Evolutionary conservation across 1,140 invertebrate genomes (phyloP), one percentile per base, ranked within the genome.

Genomic region (Alviniconcha marisindica): DNA sequence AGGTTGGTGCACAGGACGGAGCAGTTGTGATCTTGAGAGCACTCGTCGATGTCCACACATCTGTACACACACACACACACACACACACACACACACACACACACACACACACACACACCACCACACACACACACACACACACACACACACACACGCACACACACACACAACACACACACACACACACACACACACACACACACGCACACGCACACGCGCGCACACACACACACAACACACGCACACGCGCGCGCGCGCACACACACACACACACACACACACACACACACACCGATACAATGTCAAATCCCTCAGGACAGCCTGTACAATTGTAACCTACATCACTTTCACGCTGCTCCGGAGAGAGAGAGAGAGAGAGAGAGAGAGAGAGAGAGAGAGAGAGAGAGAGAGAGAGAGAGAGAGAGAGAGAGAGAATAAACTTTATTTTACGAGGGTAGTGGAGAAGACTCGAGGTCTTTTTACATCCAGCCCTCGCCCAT

Each of bases 31-130:
- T 0, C n/a, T 54, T 60, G n/a, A n/a, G 2, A 28, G 42, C 80
- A 82, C 33, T 82, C 80, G 63, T 82, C 40, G 36, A 82, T 51
- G 44, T 82, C 80, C 24, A 31, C 7, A 36, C 69, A 73, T 12
- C 69, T 73, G 69, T 14, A 38, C 4, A 4, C 33, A 0, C 33
- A 28, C 21, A 7, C 18, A 69, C 66, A 24, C 14, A 1, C 14
- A n/a, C 15, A 0, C 0, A 15, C 66, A 69, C 1, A 1, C 0
- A 15, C 18, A 1, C 33, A 21, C 66, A 15, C 1, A 15, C 24
- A 21, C 66, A 21, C 15, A 1, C 33, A 21, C 15, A 1, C 2
- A n/a, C n/a, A n/a, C n/a, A n/a, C n/a, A n/a, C n/a, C n/a, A n/a
- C n/a, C n/a, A n/a, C n/a, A n/a, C n/a, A n/a, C 33, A 14, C 33